Conservation (phyloP, 2,113 vertebrate genomes). For the Neogobius melanostomus region DNA sequence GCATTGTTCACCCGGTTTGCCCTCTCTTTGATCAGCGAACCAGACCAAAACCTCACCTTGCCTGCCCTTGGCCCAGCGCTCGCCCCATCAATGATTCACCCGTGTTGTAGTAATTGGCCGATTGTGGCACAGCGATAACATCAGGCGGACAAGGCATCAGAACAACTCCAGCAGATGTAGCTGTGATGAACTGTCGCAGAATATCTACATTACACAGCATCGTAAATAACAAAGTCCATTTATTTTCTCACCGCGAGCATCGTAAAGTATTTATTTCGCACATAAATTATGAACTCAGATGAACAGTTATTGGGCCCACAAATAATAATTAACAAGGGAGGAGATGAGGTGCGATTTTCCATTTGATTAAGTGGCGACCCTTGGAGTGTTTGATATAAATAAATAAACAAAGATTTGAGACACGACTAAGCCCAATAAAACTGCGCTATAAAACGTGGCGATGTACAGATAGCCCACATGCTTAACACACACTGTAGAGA, state of each 20-base stretch:
- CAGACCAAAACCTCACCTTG: background rate
- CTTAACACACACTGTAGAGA: background rate
- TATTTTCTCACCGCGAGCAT: background rate
- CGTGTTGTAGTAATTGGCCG: background rate
- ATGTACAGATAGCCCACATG: background rate
- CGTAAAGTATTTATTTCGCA: slow-evolving; percentile 18
- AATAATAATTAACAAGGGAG: slow-evolving; percentile 10
- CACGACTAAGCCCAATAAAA: background rate
- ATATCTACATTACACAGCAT: background rate
- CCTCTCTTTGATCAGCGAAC: background rate
- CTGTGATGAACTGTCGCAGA: background rate
- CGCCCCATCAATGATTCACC: slow-evolving; percentile 20
- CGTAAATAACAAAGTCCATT: slow-evolving; percentile 31
- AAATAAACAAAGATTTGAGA: slow-evolving; percentile 6
- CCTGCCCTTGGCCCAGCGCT: background rate
- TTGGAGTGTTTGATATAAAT: background rate
- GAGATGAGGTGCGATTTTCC: slow-evolving; percentile 3
- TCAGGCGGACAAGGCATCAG: background rate
- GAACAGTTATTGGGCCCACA: background rate
- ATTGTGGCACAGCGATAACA: slow-evolving; percentile 14
- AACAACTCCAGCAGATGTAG: background rate
- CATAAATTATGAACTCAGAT: slow-evolving; percentile 8
- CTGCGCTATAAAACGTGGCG: background rate
- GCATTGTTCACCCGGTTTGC: background rate
- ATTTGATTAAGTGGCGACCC: background rate